Evolutionary conservation across 2,888 invertebrate species (phyloP).

Genomic region (Morpho helenor): DNA sequence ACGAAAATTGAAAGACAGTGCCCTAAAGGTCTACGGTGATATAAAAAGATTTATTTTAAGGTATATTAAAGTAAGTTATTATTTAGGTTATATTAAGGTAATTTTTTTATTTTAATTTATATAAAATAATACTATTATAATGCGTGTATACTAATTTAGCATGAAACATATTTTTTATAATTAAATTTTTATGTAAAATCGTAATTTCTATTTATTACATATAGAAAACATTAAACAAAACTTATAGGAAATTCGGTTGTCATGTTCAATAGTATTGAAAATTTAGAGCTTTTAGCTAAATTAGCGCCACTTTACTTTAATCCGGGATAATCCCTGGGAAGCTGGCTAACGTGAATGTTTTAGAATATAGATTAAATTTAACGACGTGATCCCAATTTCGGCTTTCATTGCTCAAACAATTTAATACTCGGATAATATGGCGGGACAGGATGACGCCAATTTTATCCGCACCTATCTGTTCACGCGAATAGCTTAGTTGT

Average conservation of each 20-base stretch:
- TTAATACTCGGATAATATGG: slow-evolving; percentile 31
- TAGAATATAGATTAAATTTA: slow-evolving; percentile 68
- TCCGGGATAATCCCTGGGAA: slow-evolving; percentile 50
- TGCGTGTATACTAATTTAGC: too few relatives aligned
- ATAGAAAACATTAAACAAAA: too few relatives aligned
- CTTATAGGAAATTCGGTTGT: not conserved
- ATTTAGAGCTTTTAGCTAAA: slow-evolving; percentile 38
- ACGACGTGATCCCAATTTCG: slow-evolving; percentile 61
- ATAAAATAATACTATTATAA: too few relatives aligned
- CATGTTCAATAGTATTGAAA: slow-evolving; percentile 25
- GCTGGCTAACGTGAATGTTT: slow-evolving; percentile 46
- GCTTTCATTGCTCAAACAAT: slow-evolving; percentile 33
- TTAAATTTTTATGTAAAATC: too few relatives aligned
- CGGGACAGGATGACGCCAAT: slow-evolving; percentile 17
- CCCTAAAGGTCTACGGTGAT: too few relatives aligned
- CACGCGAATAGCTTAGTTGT: slow-evolving; percentile 14
- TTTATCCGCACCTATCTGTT: slow-evolving; percentile 16
- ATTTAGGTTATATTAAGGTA: too few relatives aligned
- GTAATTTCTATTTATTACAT: too few relatives aligned
- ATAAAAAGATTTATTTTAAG: too few relatives aligned
- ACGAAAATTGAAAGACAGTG: too few relatives aligned
- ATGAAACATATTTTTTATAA: too few relatives aligned
- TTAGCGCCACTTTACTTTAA: slow-evolving; percentile 60
- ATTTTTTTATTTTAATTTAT: too few relatives aligned
- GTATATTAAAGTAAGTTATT: too few relatives aligned